Evolutionary conservation across 2,113 vertebrate species (phyloP), one percentile per base, ranked within the genome.

Genomic region (Chlorodrepanis virens): DNA sequence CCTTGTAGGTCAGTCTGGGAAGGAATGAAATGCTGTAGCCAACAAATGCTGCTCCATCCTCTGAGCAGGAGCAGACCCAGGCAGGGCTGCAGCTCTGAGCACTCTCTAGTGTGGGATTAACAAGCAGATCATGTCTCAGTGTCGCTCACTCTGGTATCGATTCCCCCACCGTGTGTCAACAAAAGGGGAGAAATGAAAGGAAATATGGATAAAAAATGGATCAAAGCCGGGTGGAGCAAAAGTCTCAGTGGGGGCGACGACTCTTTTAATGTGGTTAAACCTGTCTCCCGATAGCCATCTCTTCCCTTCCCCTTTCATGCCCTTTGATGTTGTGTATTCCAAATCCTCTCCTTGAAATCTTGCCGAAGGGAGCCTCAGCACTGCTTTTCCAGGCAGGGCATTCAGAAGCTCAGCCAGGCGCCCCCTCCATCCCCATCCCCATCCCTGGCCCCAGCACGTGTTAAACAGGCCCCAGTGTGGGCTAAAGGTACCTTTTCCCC

Each of bases 171-270:
- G 24, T 4, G 88, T 78, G 35, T 45, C 95, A 86, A 93, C 94
- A 89, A 95, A 89, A 95, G 89, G 84, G 93, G 93, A 91, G 94
- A 53, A 94, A 96, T 96, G 93, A 97, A 97, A 96, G 91, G 94
- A 94, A 94, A 92, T 60, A 49, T 6, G 86, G 91, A 96, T 97
- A 75, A 96, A 97, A 97, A 97, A 97, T 96, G 96, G 92, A 97
- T 97, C 95, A 97, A 95, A 97, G 97, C 68, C 6, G 42, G 45
- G 24, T 37, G 76, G 88, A 95, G 87, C 86, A 29, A 17, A 76
- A 87, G 86, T 24, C 95, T 84, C 96, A 9, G 92, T 78, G 95
- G 96, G 94, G 81, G 83, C 13, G 22, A 72, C 5, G 74, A 67
- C 75, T 81, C 87, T 89, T 93, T 94, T 92, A 86, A 96, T 93